Evolutionary conservation across 2,113 vertebrate species (phyloP).

Genomic region (Lynx canadensis): DNA sequence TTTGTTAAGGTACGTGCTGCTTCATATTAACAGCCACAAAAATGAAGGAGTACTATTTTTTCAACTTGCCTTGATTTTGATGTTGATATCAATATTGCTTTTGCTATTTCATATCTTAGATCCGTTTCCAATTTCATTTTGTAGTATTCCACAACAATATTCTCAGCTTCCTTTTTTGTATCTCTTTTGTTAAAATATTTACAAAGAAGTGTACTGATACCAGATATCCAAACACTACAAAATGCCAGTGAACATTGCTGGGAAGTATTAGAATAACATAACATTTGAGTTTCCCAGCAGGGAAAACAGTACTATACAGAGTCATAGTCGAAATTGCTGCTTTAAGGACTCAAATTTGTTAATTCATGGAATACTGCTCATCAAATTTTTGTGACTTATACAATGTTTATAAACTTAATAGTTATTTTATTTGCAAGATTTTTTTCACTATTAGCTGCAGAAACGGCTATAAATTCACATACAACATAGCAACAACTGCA

Average conservation of each 20-base stretch:
- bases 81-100: not conserved
- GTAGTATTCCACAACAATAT: not conserved
- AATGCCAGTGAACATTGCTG: not conserved
- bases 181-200: conserved; percentile 4
- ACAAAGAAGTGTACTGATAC: not conserved
- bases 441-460: not conserved
- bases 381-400: not conserved
- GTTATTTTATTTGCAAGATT: not conserved
- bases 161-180: not conserved
- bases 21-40: not conserved
- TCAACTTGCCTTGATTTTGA: not conserved
- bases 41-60: not conserved
- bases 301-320: not conserved
- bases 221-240: not conserved
- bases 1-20: not conserved
- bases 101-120: not conserved
- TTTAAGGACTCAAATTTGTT: not conserved
- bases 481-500: not conserved
- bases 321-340: not conserved
- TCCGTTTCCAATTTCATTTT: not conserved
- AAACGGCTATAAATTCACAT: not conserved
- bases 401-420: not conserved
- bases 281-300: not conserved
- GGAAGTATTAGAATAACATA: not conserved
- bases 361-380: not conserved